Evolutionary conservation across 2,888 invertebrate genomes (phyloP), one percentile per base, ranked within the genome.

Genomic region (Kryphioiulus occultus): DNA sequence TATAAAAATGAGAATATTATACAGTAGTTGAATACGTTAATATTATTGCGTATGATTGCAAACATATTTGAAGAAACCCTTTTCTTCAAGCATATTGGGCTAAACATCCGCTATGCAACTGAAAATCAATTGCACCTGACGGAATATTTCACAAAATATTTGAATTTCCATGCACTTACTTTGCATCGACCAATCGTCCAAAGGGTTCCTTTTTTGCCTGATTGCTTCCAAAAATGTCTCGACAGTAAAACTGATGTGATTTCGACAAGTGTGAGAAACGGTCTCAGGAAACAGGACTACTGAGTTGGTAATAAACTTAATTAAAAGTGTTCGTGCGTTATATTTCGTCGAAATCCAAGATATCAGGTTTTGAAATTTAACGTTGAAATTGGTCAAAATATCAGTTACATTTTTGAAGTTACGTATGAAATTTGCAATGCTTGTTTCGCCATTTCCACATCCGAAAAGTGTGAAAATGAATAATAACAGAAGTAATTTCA

Each of bases 81-180:
- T n/a, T n/a, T n/a, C n/a, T n/a, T n/a, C n/a, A n/a, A n/a, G n/a
- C n/a, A n/a, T n/a, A n/a, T n/a, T n/a, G n/a, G n/a, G n/a, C n/a
- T n/a, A n/a, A n/a, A n/a, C n/a, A n/a, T n/a, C n/a, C n/a, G n/a
- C n/a, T n/a, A n/a, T n/a, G n/a, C n/a, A n/a, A n/a, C n/a, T n/a
- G n/a, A 42, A 9, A 42, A 42, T 42, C 10, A 42, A 42, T 9
- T 42, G 42, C 42, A 42, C 10, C 42, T 42, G 10, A 42, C 42
- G 10, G n/a, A n/a, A n/a, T n/a, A n/a, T n/a, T n/a, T n/a, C n/a
- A n/a, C n/a, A n/a, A n/a, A n/a, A n/a, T n/a, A n/a, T n/a, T n/a
- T n/a, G n/a, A n/a, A n/a, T n/a, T 47, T 47, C 47, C 47, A 47
- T 47, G 47, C 47, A 59, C 59, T 59, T 59, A 59, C 59, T 59